Percentiles rank a stretch among this genome's conserved stretches.
Conservation (phyloP, 1,140 invertebrate genomes). For the Hyphantria cunea region DNA sequence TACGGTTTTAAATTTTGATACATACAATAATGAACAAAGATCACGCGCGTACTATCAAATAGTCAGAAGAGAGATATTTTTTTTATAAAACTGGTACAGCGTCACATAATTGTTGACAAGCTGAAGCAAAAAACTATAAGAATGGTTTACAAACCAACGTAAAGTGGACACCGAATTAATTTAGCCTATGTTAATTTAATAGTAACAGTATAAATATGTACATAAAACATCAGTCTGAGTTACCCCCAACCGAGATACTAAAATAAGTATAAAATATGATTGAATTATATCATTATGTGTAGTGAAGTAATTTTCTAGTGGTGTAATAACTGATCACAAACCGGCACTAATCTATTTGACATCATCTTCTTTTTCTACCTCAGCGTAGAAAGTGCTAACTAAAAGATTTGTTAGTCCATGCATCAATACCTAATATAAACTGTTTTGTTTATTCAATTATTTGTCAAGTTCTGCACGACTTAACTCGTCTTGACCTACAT, state of each 20-base stretch:
- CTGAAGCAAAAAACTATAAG: too few species aligned
- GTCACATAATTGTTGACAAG: too few species aligned
- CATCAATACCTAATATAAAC: slow-evolving; percentile 23
- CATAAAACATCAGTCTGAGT: too few species aligned
- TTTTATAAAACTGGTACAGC: too few species aligned
- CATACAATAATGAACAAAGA: too few species aligned
- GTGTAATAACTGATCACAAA: slow-evolving; percentile 4
- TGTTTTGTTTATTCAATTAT: slow-evolving; percentile 26
- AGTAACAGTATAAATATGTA: too few species aligned
- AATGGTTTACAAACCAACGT: too few species aligned
- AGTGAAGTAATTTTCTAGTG: slow-evolving; percentile 8
- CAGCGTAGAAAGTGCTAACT: slow-evolving; percentile 17
- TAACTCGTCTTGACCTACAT: slow-evolving; percentile 14
- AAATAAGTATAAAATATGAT: background rate
- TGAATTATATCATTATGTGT: slow-evolving; percentile 15
- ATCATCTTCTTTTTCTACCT: slow-evolving; percentile 19
- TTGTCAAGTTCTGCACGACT: slow-evolving; percentile 23
- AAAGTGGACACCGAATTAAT: too few species aligned
- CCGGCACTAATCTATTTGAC: background rate
- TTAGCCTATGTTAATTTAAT: too few species aligned
- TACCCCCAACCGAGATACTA: background rate
- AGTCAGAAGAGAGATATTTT: too few species aligned
- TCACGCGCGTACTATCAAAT: too few species aligned
- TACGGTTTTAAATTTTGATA: too few species aligned
- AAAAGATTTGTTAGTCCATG: slow-evolving; percentile 26